Percentiles rank a stretch among this genome's conserved stretches.
Evolutionary conservation across 2,797 vertebrate genomes (phyloP).

Genomic region (Coracias cyanogaster): DNA sequence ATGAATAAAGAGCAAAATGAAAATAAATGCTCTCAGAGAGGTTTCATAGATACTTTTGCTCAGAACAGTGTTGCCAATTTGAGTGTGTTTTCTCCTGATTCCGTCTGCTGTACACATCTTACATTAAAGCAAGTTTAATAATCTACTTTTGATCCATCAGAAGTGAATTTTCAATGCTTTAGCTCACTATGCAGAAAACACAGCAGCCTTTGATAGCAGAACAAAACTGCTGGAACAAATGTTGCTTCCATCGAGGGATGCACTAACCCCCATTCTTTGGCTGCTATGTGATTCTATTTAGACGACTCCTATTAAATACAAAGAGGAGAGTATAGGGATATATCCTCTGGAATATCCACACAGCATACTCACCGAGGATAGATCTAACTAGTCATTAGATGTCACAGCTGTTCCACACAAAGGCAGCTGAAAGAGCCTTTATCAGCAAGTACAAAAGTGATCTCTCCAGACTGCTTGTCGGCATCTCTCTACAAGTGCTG

Average conservation of each 20-base stretch:
- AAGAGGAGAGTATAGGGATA: constrained; percentile 67
- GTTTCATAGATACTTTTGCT: constrained; percentile 50
- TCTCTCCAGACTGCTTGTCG: constrained; percentile 58
- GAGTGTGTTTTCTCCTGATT: constrained; percentile 26
- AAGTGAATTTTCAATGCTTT: constrained; percentile 37
- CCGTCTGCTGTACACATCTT: constrained; percentile 36
- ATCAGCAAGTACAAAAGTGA: constrained; percentile 72
- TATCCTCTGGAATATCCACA: constrained; percentile 70
- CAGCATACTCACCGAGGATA: constrained; percentile 60
- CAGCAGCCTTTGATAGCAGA: constrained; percentile 61
- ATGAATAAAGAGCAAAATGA: constrained; percentile 50
- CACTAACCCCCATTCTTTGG: constrained; percentile 19
- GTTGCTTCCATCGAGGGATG: constrained; percentile 32
- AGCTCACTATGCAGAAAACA: constrained; percentile 55
- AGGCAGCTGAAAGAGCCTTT: constrained; percentile 78
- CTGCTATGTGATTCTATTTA: constrained; percentile 21
- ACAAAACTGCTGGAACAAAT: constrained; percentile 56
- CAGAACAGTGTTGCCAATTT: constrained; percentile 41
- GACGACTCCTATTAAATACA: constrained; percentile 57
- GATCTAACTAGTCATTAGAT: constrained; percentile 66
- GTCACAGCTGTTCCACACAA: constrained; percentile 72
- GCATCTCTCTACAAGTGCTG: constrained; percentile 65
- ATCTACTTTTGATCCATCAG: constrained; percentile 54
- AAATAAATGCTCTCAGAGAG: constrained; percentile 25
- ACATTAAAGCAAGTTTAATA: constrained; percentile 57